Base-by-base conservation (phyloP, 2,888 invertebrate genomes). In the Flabesymbios commensalis region DNA sequence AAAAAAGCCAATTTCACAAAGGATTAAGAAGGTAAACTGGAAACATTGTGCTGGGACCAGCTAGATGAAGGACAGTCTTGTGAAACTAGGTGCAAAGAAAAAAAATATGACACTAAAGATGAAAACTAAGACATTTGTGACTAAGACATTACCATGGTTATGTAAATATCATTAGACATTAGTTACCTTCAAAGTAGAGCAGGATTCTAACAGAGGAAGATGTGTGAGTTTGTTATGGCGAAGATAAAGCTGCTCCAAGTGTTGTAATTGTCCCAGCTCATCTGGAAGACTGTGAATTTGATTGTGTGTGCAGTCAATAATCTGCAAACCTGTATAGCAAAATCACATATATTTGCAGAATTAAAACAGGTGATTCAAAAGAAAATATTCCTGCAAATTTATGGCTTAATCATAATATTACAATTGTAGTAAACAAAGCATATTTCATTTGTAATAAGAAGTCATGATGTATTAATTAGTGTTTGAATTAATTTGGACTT, bases 261-360 rank as follows among this genome's bases (percentile, higher is more conserved):
- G 69, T 2, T 90, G 87, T 68, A 94, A 84, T 83, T 92, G 90
- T 55, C 91, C 91, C 77, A 94, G 86, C 69, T 88, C 89, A 29
- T 89, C 87, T 72, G 88, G 87, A 48, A 94, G 83, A 70, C 84
- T 85, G 28, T 84, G 83, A 58, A 94, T 83, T 69, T 85, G 82
- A 84, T 94, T 94, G 80, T 90, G 86, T 5, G 90, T 88, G 56
- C 91, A 81, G 77, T 88, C 91, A 87, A 91, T 85, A 83, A 24
- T 33, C 4, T 28, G 45, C 19, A 43, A 32, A 5, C 5, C 45
- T 19, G 31, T 4, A 32, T 24, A 33, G 22, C 5, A 22, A n/a
- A 7, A n/a, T 57, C 29, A 22, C 26, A 57, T 10, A 43, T 29
- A 19, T 10, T 51, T 19, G 24, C 24, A 45, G 14, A 10, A 7